phyloP scores from a whole-genome alignment of 1,140 invertebrate genomes.

The Bombus cullumanus region DNA sequence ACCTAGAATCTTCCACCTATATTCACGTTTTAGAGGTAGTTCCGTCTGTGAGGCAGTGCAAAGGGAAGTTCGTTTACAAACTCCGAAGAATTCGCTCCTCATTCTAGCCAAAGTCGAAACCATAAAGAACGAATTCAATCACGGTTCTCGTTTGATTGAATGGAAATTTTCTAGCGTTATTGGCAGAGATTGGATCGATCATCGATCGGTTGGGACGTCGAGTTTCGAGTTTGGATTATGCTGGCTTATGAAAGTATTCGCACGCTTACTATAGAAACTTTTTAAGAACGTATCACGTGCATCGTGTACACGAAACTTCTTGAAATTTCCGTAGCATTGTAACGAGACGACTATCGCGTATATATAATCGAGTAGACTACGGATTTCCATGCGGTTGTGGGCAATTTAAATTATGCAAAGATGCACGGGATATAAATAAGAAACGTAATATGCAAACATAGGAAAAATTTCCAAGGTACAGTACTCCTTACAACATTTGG shows the following conservation, averaged over 20 bases:
- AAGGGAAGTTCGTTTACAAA: not conserved
- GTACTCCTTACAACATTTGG: no score
- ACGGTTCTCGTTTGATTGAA: not conserved
- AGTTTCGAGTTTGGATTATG: not conserved
- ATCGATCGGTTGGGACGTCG: not conserved
- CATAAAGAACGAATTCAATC: not conserved
- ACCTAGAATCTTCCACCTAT: not conserved
- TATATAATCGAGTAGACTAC: no score
- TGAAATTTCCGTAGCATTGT: no score
- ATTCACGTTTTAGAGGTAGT: not conserved
- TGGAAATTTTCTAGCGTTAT: constrained; percentile 13
- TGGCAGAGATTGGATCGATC: not conserved
- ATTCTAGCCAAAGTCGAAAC: not conserved
- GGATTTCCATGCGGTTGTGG: no score
- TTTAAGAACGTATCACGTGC: no score
- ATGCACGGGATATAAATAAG: no score
- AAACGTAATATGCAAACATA: no score
- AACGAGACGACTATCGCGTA: no score
- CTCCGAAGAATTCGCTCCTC: not conserved
- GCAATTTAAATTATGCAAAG: no score
- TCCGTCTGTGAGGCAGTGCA: no score
- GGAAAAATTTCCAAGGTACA: no score
- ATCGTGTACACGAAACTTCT: no score
- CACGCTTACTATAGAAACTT: not conserved
- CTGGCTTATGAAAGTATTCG: not conserved